Base-by-base conservation (phyloP, 2,797 vertebrate genomes). In the Cynodonichthys magdalenae region DNA sequence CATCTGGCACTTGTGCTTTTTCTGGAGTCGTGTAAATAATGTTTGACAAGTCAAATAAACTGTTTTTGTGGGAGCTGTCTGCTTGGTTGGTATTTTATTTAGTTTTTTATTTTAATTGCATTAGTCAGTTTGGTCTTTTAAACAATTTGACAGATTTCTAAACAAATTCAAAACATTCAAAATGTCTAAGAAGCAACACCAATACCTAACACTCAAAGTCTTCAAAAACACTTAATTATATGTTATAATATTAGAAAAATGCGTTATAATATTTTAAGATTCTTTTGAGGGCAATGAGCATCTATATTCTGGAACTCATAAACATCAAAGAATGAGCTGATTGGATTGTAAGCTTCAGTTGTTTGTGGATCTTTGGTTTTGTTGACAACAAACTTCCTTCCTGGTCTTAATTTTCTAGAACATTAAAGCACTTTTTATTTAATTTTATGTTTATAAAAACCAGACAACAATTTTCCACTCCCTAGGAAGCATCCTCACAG, bases 1-100 rank as follows among this genome's bases (percentile, higher is more conserved):
- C 80, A 71, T 77, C 79, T 83, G 77, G 82, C 85, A 90, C 78
- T 85, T 85, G 77, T 79, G 74, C 75, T 83, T 73, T 24, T 79
- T 84, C 88, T 88, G 75, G 55, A 89, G 82, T 82, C 84, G 62
- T 92, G 92, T 93, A 92, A 91, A 92, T 92, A 92, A 81, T 85
- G 74, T 84, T 87, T 79, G 81, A 89, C 64, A 64, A 75, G 69
- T 88, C 71, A 86, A 93, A 87, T 87, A 92, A 93, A 89, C 63
- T 44, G 71, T 86, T 90, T 90, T 67, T 59, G 73, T 89, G 86
- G 89, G 90, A 81, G 36, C 39, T 31, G n/a, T 59, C 18, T 47
- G 9, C 68, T 10, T 61, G 12, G 29, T 60, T 29, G 61, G 17
- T 44, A 1, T 60, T 20, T 75, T 34, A 14, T 44, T 41, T 55